phyloP scores from a whole-genome alignment of 2,797 vertebrate species.

The Paratrypauchen microcephalus region DNA sequence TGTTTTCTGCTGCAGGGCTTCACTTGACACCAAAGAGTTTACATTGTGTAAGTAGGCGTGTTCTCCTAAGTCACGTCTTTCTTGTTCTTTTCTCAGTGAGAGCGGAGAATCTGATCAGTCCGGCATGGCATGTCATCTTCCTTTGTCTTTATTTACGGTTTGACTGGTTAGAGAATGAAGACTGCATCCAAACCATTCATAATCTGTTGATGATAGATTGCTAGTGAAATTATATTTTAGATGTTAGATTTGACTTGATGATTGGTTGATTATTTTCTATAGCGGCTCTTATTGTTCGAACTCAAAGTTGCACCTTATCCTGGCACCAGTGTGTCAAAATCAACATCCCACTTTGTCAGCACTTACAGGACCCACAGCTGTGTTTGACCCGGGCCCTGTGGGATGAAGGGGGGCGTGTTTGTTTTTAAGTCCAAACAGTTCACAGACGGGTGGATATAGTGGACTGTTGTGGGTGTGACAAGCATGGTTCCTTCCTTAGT shows the following conservation, averaged over 20 bases:
- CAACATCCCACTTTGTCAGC: conserved; percentile 24
- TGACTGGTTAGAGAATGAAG: neutral
- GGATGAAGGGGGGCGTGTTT: conserved; percentile 55
- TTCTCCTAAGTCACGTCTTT: conserved; percentile 62
- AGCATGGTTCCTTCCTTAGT: conserved; percentile 55
- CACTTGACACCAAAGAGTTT: conserved; percentile 23
- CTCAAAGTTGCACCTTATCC: conserved; percentile 20
- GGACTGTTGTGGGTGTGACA: conserved; percentile 60
- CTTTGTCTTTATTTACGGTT: conserved; percentile 14
- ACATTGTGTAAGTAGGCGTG: conserved; percentile 46
- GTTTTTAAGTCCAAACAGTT: conserved; percentile 58
- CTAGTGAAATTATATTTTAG: neutral
- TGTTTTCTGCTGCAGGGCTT: conserved; percentile 22
- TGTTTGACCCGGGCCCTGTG: conserved; percentile 55
- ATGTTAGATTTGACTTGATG: neutral
- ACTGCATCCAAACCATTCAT: neutral
- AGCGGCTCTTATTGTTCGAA: conserved; percentile 10
- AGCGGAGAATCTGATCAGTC: conserved; percentile 22
- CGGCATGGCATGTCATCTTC: conserved; percentile 20
- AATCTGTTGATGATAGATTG: neutral
- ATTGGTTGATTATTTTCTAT: neutral
- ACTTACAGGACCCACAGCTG: conserved; percentile 57
- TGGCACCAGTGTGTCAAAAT: conserved; percentile 60
- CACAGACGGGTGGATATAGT: conserved; percentile 56
- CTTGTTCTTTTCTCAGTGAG: conserved; percentile 55